A percentile compares a stretch with the other conserved stretches of the same genome.
Conservation (phyloP, 2,888 invertebrate genomes). For the Lasiommata megera region DNA sequence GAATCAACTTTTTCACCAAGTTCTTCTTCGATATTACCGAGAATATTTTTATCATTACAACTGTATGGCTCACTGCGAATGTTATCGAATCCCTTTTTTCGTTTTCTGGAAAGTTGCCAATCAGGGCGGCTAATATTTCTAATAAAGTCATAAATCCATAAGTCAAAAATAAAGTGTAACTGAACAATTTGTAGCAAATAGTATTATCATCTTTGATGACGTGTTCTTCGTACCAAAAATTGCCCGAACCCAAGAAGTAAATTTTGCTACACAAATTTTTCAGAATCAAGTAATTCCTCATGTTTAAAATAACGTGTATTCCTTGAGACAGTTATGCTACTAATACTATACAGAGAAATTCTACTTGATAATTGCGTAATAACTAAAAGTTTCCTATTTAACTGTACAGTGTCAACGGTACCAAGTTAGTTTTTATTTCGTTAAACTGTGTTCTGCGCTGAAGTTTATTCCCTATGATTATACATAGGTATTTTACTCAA, state of each 20-base stretch:
- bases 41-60: conserved; percentile 62
- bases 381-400: neutral
- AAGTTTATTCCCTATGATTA: too few relatives aligned
- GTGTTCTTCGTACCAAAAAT: conserved; percentile 63
- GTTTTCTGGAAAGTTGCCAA: conserved; percentile 61
- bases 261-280: conserved; percentile 52
- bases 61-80: conserved; percentile 64
- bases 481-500: too few relatives aligned
- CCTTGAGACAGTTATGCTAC: neutral
- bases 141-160: conserved; percentile 60
- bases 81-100: conserved; percentile 63
- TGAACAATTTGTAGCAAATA: conserved; percentile 50
- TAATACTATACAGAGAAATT: neutral
- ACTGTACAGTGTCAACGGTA: too few relatives aligned
- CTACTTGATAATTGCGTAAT: neutral
- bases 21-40: conserved; percentile 54
- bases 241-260: conserved; percentile 59
- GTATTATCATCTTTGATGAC: conserved; percentile 52
- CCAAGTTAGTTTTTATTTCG: neutral
- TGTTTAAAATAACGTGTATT: conserved; percentile 28
- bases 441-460: neutral
- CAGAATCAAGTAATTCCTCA: conserved; percentile 61
- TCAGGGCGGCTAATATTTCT: conserved; percentile 59
- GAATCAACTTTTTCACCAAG: conserved; percentile 50
- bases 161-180: conserved; percentile 43